These are phyloP conservation scores for Psittacula echo DNA, from an alignment of 2,797 vertebrate species.

Conservation along the genomic window DNA sequence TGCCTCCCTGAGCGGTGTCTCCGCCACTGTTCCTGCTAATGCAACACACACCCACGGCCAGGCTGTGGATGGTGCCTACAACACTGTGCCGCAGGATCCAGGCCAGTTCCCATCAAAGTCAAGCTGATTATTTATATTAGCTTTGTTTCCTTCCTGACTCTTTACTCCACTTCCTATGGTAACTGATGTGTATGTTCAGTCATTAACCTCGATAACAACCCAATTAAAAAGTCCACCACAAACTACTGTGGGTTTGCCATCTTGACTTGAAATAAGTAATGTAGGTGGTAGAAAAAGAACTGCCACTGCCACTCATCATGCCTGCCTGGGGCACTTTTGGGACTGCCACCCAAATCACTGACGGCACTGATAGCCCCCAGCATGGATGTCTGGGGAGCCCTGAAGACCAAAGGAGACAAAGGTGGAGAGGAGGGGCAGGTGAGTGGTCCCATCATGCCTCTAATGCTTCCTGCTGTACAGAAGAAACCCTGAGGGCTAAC, in stretches of 20 bases:
- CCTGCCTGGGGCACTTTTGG: background rate
- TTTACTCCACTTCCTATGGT: background rate
- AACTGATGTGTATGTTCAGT: background rate
- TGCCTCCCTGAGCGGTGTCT: background rate
- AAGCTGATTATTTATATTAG: constrained; percentile 37
- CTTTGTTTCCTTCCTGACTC: constrained; percentile 20
- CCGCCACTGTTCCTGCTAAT: background rate
- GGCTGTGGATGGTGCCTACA: constrained; percentile 4
- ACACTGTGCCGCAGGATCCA: constrained; percentile 40
- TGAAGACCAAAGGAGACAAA: background rate
- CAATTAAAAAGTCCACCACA: background rate
- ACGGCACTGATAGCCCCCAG: background rate
- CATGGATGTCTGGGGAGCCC: background rate
- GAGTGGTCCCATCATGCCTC: background rate
- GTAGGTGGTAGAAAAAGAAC: background rate
- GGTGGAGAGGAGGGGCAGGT: background rate
- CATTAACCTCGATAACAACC: background rate
- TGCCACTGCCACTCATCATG: background rate
- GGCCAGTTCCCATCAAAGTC: constrained; percentile 52
- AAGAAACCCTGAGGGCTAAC: background rate
- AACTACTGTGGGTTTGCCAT: background rate
- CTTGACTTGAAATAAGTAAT: constrained; percentile 12
- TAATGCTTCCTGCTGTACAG: background rate
- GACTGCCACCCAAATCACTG: background rate
- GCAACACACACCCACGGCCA: constrained; percentile 25